phyloP scores from a whole-genome alignment of 2,888 invertebrate genomes.

The Tenthredo scrophulariae region DNA sequence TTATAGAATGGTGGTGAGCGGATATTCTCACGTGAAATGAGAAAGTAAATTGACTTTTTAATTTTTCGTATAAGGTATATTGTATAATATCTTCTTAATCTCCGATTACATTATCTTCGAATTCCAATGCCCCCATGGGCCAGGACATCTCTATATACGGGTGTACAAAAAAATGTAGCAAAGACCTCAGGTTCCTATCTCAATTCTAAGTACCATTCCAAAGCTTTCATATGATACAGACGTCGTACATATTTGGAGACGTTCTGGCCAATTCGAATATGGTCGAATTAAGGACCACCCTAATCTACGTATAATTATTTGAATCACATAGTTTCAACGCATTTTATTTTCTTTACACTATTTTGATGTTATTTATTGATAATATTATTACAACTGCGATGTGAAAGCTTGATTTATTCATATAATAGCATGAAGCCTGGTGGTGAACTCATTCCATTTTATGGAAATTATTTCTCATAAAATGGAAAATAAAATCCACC shows the following conservation, averaged over 20 bases:
- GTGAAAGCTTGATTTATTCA: not conserved
- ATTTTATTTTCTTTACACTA: not conserved
- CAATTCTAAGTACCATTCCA: no score
- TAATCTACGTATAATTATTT: not conserved
- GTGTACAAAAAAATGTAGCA: no score
- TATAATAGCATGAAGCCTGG: not conserved
- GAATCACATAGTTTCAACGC: not conserved
- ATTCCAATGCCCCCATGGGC: not conserved
- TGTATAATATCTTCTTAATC: not conserved
- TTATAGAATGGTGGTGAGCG: not conserved
- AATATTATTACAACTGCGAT: not conserved
- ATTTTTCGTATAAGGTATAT: not conserved
- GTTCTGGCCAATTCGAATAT: no score
- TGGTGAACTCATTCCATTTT: not conserved
- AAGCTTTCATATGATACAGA: no score
- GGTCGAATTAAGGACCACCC: no score
- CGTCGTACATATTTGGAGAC: no score
- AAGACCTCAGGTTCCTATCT: no score
- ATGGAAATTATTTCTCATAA: not conserved
- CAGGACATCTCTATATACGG: no score
- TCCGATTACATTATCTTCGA: not conserved
- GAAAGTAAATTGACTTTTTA: not conserved
- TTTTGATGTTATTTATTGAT: slow-evolving; percentile 29
- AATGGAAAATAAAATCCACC: slow-evolving; percentile 8
- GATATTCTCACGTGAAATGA: not conserved